A percentile compares a stretch with the other conserved stretches of the same genome.
Evolutionary conservation across 2,797 vertebrate genomes (phyloP).

Genomic region (Naso thynnoides): DNA sequence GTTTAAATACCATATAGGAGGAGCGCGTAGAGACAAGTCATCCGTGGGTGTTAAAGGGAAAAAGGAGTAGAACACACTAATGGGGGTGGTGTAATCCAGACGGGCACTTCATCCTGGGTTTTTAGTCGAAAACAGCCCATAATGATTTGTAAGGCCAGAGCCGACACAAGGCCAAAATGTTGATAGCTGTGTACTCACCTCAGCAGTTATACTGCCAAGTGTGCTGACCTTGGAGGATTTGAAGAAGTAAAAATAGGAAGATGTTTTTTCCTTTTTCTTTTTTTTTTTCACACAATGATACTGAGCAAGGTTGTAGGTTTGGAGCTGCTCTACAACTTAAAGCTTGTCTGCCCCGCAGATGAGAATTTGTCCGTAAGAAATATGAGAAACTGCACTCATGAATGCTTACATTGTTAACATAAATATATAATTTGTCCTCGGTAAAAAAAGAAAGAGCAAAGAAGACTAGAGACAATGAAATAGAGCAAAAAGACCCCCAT

Average conservation of each 20-base stretch:
- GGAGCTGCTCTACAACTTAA: conserved; percentile 3
- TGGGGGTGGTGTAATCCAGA: conserved; percentile 28
- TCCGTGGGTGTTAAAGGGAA: conserved; percentile 10
- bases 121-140: conserved; percentile 39
- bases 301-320: not conserved
- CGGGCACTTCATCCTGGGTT: conserved; percentile 12
- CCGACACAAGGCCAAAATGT: conserved; percentile 54
- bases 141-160: conserved; percentile 60
- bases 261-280: not conserved
- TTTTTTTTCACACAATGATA: not conserved
- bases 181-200: conserved; percentile 58
- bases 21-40: conserved; percentile 36
- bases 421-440: too few relatives aligned
- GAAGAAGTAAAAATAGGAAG: not conserved
- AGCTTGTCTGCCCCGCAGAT: not conserved
- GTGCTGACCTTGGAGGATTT: conserved; percentile 48
- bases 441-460: too few relatives aligned
- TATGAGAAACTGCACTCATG: not conserved
- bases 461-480: too few relatives aligned
- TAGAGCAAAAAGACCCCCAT: too few relatives aligned
- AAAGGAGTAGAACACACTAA: conserved; percentile 6
- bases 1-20: conserved; percentile 38
- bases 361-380: not conserved
- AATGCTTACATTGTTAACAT: conserved; percentile 7
- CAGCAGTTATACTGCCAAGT: conserved; percentile 53